phyloP scores from a whole-genome alignment of 2,113 vertebrate genomes.

The Tragelaphus imberbis region DNA sequence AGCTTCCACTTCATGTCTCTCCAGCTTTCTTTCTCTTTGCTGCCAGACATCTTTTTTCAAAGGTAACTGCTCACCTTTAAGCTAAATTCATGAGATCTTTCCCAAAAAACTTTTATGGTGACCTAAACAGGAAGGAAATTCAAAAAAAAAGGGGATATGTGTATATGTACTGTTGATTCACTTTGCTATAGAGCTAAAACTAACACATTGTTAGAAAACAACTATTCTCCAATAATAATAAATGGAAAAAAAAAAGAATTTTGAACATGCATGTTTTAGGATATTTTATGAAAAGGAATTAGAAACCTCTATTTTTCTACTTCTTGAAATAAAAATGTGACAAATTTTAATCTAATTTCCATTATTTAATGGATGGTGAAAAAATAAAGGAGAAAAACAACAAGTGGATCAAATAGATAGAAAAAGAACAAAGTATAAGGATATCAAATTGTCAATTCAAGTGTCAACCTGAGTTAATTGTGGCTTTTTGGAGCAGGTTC shows the following conservation, averaged over 20 bases:
- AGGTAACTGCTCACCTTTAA: not conserved
- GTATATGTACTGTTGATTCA: not conserved
- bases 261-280: not conserved
- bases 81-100: not conserved
- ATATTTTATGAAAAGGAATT: not conserved
- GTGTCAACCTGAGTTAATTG: not conserved
- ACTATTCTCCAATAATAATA: not conserved
- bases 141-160: not conserved
- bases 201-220: not conserved
- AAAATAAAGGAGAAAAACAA: conserved; percentile 1
- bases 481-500: not conserved
- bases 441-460: not conserved
- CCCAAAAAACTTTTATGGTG: not conserved
- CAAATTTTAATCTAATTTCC: not conserved
- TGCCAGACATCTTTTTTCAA: not conserved
- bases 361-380: not conserved
- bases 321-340: not conserved
- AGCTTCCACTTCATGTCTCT: not conserved
- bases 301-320: not conserved
- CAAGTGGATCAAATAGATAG: not conserved
- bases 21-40: not conserved
- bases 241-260: not conserved
- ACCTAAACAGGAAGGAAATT: not conserved
- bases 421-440: not conserved
- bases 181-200: not conserved